A percentile compares a stretch with the other conserved stretches of the same genome.
Conservation (phyloP, 2,888 invertebrate species). For the Tuberolachnus salignus region DNA sequence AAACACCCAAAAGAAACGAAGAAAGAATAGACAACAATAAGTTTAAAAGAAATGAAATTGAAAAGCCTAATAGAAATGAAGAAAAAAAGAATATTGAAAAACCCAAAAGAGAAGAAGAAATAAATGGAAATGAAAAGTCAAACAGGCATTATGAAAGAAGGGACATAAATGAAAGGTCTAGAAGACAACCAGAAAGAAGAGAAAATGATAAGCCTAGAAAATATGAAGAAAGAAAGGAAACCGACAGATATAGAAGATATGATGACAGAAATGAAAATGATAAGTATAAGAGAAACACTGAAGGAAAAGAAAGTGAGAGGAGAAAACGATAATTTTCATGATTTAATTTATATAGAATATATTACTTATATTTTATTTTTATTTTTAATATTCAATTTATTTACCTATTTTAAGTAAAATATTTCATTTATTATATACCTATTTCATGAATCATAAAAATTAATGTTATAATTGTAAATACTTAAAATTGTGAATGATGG, state of each 20-base stretch:
- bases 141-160: background rate
- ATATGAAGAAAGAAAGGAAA: background rate
- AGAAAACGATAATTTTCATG: background rate
- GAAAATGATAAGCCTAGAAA: background rate
- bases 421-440: no score
- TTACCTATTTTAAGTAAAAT: no score
- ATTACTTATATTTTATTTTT: background rate
- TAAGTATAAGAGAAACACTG: background rate
- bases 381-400: no score
- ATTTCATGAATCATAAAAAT: no score
- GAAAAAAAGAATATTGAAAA: background rate
- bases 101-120: conserved; percentile 5
- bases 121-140: background rate
- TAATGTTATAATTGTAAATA: no score
- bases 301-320: conserved; percentile 2
- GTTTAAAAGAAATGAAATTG: background rate
- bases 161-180: background rate
- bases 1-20: background rate
- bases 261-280: conserved; percentile 6
- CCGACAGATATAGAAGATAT: conserved; percentile 6
- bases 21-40: background rate
- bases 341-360: background rate
- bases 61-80: background rate
- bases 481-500: no score
- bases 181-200: background rate